Evolutionary conservation across 1,140 invertebrate species (phyloP).

Genomic region (Camponotus vicinus): DNA sequence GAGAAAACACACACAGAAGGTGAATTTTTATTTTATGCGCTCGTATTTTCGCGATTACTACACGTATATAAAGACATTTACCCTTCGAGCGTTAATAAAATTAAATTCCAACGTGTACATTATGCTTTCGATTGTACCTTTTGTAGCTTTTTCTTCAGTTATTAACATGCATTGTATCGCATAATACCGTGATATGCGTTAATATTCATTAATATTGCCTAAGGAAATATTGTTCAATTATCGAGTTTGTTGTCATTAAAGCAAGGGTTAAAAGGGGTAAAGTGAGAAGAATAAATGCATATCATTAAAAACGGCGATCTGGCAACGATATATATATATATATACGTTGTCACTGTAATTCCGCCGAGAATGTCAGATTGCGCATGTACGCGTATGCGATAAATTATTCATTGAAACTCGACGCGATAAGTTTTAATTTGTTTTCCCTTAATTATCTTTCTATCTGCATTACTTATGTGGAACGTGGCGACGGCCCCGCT

Average conservation of each 20-base stretch:
- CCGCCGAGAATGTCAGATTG: neutral
- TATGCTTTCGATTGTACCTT: neutral
- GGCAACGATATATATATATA: neutral
- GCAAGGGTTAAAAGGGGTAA: neutral
- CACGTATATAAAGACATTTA: neutral
- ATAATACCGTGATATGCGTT: neutral
- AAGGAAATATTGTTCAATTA: neutral
- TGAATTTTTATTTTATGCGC: neutral
- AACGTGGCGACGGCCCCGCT: slow-evolving; percentile 8
- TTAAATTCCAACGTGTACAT: slow-evolving; percentile 5
- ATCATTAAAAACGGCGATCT: neutral
- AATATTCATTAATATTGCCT: slow-evolving; percentile 25
- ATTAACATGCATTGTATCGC: slow-evolving; percentile 1
- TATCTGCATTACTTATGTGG: slow-evolving; percentile 58
- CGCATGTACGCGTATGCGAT: slow-evolving; percentile 32
- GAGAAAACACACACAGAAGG: neutral
- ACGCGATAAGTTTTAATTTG: slow-evolving; percentile 56
- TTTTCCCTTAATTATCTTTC: slow-evolving; percentile 55
- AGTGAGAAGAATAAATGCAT: neutral
- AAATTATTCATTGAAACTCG: slow-evolving; percentile 54
- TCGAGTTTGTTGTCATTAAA: neutral
- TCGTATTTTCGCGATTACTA: neutral
- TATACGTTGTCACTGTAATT: neutral
- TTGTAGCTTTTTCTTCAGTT: slow-evolving; percentile 3
- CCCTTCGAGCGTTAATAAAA: slow-evolving; percentile 30